Evolutionary conservation across 2,113 vertebrate genomes (phyloP).

Genomic region (Chionis minor): DNA sequence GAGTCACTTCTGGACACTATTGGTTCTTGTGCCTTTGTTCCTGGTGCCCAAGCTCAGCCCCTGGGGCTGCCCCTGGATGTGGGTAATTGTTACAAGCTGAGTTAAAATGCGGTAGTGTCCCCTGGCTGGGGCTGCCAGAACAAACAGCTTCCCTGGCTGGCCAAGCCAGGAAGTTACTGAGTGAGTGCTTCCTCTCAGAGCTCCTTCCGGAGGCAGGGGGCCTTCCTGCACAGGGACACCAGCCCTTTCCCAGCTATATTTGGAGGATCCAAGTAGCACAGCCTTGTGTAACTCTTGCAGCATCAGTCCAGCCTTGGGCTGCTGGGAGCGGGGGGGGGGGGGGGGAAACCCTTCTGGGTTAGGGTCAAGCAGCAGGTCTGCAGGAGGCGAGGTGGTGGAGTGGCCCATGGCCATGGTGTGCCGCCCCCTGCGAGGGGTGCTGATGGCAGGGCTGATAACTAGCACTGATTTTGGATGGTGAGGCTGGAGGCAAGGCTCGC

Average conservation of each 20-base stretch:
- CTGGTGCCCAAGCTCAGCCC: rapidly evolving
- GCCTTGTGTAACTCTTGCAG: background rate
- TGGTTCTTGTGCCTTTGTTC: background rate
- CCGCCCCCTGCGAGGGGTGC: background rate
- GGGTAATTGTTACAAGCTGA: background rate
- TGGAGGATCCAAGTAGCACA: background rate
- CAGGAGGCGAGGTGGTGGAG: background rate
- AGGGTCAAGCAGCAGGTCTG: background rate
- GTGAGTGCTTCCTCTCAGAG: background rate
- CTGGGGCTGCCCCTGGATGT: background rate
- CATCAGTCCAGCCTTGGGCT: background rate
- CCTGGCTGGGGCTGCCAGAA: background rate
- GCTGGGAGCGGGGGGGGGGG: background rate
- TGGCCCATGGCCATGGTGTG: rapidly evolving
- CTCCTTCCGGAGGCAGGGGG: background rate
- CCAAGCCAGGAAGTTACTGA: background rate
- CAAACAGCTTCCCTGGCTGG: background rate
- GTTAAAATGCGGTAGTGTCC: rapidly evolving
- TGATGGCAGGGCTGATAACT: background rate
- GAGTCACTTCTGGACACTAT: background rate
- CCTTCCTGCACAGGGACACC: background rate
- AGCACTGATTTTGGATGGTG: background rate
- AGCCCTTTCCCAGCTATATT: background rate
- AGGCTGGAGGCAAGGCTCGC: background rate
- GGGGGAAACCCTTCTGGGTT: rapidly evolving